These are phyloP conservation scores for Rhinichthys osculus DNA, from an alignment of 2,797 vertebrate genomes.

Conservation along the genomic window DNA sequence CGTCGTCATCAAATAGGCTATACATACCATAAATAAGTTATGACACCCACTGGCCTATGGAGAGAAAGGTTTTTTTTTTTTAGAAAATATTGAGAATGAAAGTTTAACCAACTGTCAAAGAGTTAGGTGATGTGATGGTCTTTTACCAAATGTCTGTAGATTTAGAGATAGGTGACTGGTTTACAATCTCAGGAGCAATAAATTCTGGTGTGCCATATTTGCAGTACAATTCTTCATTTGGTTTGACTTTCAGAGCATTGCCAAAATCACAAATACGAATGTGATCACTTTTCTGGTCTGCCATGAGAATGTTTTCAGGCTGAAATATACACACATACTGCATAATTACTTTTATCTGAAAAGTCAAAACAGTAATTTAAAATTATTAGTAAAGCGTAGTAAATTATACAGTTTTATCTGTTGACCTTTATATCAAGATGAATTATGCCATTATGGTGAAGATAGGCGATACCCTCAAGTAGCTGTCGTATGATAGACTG, in stretches of 20 bases:
- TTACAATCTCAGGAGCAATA: conserved; percentile 92
- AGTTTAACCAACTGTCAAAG: neutral
- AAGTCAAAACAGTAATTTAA: neutral
- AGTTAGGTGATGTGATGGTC: conserved; percentile 54
- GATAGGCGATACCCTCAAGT: conserved; percentile 86
- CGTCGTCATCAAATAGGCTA: neutral
- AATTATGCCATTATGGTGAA: conserved; percentile 82
- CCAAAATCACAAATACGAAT: conserved; percentile 95
- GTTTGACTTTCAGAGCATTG: conserved; percentile 83
- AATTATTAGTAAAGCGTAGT: neutral
- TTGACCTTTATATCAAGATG: conserved; percentile 82
- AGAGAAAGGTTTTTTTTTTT: conserved; percentile 54
- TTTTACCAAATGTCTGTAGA: conserved; percentile 95
- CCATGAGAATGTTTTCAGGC: conserved; percentile 95
- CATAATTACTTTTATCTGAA: neutral
- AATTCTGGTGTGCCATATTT: conserved; percentile 95
- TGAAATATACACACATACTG: conserved; percentile 59
- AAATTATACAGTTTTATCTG: neutral
- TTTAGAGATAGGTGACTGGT: conserved; percentile 90
- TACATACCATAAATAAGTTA: conserved; percentile 79
- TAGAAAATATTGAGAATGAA: conserved; percentile 21
- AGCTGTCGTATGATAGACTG: conserved; percentile 86
- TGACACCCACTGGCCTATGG: conserved; percentile 75
- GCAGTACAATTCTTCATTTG: conserved; percentile 86
- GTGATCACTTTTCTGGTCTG: conserved; percentile 81